Conservation (phyloP, 2,113 vertebrate species). For the Mustelus asterias region DNA sequence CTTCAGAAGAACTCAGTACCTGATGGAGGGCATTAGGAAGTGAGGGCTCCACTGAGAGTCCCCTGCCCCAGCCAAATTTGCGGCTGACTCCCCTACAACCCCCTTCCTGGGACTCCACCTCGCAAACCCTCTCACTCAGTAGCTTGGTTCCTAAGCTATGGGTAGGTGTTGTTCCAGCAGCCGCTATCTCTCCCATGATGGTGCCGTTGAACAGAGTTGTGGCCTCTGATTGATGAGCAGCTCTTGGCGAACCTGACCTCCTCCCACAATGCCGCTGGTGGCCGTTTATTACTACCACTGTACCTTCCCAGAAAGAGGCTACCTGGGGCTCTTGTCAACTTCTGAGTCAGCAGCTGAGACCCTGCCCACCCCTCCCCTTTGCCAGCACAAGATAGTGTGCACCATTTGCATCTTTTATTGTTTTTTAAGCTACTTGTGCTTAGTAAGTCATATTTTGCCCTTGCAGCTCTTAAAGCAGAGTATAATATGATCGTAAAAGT, state of each 20-base stretch:
- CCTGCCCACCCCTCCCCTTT: neutral
- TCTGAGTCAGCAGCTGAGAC: neutral
- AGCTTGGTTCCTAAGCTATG: neutral
- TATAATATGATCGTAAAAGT: neutral
- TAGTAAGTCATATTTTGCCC: neutral
- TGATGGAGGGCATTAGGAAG: no score
- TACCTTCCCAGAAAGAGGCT: neutral
- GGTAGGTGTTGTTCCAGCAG: no score
- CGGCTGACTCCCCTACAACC: no score
- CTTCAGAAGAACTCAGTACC: no score
- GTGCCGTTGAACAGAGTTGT: no score
- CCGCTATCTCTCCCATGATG: neutral
- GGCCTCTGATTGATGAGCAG: no score
- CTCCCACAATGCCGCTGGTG: no score
- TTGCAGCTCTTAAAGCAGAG: neutral
- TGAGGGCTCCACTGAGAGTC: no score
- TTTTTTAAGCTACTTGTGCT: neutral
- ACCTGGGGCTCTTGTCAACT: neutral
- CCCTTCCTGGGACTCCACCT: no score
- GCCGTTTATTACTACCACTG: neutral
- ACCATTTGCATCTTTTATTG: neutral
- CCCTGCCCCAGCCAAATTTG: no score
- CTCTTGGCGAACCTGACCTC: no score
- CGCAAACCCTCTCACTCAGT: neutral
- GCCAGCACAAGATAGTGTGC: neutral